Evolutionary conservation across 2,113 vertebrate genomes (phyloP).

Genomic region (Cheilinus undulatus): DNA sequence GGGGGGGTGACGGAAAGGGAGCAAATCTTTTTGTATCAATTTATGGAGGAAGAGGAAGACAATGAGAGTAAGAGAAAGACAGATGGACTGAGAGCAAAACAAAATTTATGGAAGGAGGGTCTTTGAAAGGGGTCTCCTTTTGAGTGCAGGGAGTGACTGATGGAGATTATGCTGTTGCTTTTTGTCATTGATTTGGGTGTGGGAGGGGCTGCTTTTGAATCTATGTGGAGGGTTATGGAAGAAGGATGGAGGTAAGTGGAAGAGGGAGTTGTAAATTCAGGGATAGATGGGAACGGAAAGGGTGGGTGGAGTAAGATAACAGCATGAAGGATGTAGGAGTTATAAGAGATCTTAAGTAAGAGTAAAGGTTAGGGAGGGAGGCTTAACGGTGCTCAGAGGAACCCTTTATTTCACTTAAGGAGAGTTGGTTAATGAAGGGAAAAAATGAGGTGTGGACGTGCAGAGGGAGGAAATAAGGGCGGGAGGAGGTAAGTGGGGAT

Average conservation of each 20-base stretch:
- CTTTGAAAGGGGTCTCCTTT: not conserved
- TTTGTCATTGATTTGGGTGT: slow-evolving; percentile 28
- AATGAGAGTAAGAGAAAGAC: slow-evolving; percentile 24
- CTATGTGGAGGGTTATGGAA: not conserved
- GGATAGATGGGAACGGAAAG: slow-evolving; percentile 17
- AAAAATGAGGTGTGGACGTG: slow-evolving; percentile 37
- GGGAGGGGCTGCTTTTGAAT: not conserved
- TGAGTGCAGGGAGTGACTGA: not conserved
- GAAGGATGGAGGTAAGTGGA: slow-evolving; percentile 8
- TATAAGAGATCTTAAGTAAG: slow-evolving; percentile 28
- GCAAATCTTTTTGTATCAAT: slow-evolving; percentile 50
- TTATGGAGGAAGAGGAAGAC: slow-evolving; percentile 51
- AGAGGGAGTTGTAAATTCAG: slow-evolving; percentile 5
- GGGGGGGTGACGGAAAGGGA: slow-evolving; percentile 31
- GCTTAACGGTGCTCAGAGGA: slow-evolving; percentile 46
- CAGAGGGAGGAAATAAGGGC: not conserved
- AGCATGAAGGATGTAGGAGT: not conserved
- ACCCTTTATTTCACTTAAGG: slow-evolving; percentile 46
- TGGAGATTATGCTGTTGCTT: slow-evolving; percentile 10
- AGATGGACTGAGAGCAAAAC: slow-evolving; percentile 22
- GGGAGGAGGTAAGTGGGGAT: not conserved
- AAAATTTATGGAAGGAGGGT: not conserved
- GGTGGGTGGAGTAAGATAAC: not conserved
- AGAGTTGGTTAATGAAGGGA: slow-evolving; percentile 52
- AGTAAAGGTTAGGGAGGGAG: slow-evolving; percentile 10